A percentile compares a stretch with the other conserved stretches of the same genome.
phyloP scores from a whole-genome alignment of 2,797 vertebrate species.

The Novumbra hubbsi region DNA sequence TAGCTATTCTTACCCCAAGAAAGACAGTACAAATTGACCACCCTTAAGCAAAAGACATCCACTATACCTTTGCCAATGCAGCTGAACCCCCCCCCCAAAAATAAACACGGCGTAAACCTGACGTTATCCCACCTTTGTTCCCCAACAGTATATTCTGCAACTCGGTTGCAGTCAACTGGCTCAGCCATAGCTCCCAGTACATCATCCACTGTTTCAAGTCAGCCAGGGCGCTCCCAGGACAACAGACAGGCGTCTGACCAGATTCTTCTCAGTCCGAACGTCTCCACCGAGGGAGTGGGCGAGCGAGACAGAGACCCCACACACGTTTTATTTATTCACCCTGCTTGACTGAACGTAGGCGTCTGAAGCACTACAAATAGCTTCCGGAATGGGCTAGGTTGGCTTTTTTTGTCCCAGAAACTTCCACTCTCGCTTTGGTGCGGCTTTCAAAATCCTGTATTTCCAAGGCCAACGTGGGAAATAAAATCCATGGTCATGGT shows the following conservation, averaged over 20 bases:
- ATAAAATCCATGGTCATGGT: slow-evolving; percentile 49
- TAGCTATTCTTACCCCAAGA: too few species aligned
- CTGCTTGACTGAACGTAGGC: slow-evolving; percentile 32
- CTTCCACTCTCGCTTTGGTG: slow-evolving; percentile 48
- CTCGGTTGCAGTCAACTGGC: slow-evolving; percentile 72
- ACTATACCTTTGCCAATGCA: too few species aligned
- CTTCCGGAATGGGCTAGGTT: slow-evolving; percentile 8
- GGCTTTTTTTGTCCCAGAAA: slow-evolving; percentile 15
- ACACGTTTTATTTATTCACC: slow-evolving; percentile 42
- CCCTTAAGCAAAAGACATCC: too few species aligned
- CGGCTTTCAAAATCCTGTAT: slow-evolving; percentile 51
- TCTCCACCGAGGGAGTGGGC: background rate
- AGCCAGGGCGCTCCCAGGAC: background rate
- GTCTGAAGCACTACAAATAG: slow-evolving; percentile 15
- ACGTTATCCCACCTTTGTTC: slow-evolving; percentile 74
- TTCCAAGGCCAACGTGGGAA: slow-evolving; percentile 58
- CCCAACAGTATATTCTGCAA: slow-evolving; percentile 70
- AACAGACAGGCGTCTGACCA: slow-evolving; percentile 1
- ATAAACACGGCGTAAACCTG: slow-evolving; percentile 12
- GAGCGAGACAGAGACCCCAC: slow-evolving; percentile 28
- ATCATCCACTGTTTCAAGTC: slow-evolving; percentile 30
- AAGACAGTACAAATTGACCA: too few species aligned
- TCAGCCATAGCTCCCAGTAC: slow-evolving; percentile 84
- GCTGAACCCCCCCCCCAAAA: too few species aligned
- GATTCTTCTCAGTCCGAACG: background rate